Evolutionary conservation across 2,888 invertebrate genomes (phyloP).

Genomic region (Ophion obscuratus): DNA sequence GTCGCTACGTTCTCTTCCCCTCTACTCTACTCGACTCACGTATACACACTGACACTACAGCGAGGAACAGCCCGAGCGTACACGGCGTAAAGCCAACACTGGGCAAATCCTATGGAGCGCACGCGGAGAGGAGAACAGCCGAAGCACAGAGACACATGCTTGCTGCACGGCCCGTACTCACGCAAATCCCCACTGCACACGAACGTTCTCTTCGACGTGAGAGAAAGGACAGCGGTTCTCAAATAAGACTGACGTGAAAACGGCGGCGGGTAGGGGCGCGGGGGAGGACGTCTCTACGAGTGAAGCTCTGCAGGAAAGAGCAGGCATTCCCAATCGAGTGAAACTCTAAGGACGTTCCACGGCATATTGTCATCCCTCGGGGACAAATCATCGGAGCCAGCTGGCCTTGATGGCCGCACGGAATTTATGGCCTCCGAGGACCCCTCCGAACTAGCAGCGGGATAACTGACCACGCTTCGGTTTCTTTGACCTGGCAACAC

Average conservation of each 20-base stretch:
- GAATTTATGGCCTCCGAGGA: background rate
- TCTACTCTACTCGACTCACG: slow-evolving; percentile 15
- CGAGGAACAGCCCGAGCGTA: slow-evolving; percentile 15
- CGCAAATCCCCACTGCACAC: slow-evolving; percentile 68
- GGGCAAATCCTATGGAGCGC: slow-evolving; percentile 42
- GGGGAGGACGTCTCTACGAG: background rate
- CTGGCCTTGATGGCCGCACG: background rate
- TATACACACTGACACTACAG: background rate
- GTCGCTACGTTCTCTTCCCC: slow-evolving; percentile 52
- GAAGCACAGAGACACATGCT: slow-evolving; percentile 23
- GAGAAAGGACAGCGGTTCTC: slow-evolving; percentile 83
- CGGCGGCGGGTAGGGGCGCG: background rate
- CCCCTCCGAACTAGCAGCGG: background rate
- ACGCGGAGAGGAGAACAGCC: slow-evolving; percentile 51
- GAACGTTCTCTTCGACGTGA: slow-evolving; percentile 69
- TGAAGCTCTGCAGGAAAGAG: background rate
- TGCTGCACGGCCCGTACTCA: slow-evolving; percentile 52
- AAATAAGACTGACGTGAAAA: slow-evolving; percentile 50
- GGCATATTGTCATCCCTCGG: background rate
- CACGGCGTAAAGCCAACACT: slow-evolving; percentile 26
- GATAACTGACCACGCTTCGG: background rate
- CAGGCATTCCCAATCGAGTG: background rate
- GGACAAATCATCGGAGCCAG: slow-evolving; percentile 1
- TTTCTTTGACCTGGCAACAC: background rate
- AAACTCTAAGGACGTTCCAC: background rate